phyloP scores from a whole-genome alignment of 2,113 vertebrate species.

The Entelurus aequoreus region DNA sequence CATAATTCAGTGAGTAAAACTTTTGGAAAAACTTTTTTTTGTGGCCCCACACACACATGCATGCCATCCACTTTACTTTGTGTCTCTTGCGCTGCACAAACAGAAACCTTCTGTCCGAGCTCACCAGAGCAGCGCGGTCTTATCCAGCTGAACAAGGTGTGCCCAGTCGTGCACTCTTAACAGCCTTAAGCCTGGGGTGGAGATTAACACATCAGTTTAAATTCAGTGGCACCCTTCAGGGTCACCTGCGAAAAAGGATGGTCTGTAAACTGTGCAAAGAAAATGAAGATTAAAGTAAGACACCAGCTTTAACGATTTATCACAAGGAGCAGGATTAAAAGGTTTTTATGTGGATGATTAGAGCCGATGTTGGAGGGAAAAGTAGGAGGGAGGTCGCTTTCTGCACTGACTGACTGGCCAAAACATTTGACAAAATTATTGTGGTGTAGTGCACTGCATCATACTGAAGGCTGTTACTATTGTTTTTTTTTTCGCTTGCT shows the following conservation, averaged over 20 bases:
- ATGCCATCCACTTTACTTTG: constrained; percentile 20
- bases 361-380: constrained; percentile 12
- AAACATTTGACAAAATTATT: not conserved
- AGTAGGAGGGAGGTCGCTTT: constrained; percentile 9
- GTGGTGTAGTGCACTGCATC: not conserved
- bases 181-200: constrained; percentile 11
- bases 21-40: constrained; percentile 13
- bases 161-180: constrained; percentile 22
- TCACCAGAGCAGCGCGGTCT: constrained; percentile 24
- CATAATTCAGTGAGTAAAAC: constrained; percentile 40
- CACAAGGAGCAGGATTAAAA: constrained; percentile 30
- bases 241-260: constrained; percentile 32
- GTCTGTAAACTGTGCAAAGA: constrained; percentile 14
- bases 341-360: constrained; percentile 19
- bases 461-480: not conserved
- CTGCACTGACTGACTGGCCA: constrained; percentile 1
- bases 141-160: constrained; percentile 31
- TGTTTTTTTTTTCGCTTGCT: too few relatives aligned
- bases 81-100: constrained; percentile 31
- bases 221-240: constrained; percentile 26
- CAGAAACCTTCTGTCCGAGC: constrained; percentile 35
- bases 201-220: constrained; percentile 44
- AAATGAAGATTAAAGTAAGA: constrained; percentile 51
- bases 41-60: not conserved
- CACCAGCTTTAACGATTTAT: constrained; percentile 22